Evolutionary conservation across 2,797 vertebrate species (phyloP), one percentile per base, ranked within the genome.

Genomic region (Phoeniculus purpureus): DNA sequence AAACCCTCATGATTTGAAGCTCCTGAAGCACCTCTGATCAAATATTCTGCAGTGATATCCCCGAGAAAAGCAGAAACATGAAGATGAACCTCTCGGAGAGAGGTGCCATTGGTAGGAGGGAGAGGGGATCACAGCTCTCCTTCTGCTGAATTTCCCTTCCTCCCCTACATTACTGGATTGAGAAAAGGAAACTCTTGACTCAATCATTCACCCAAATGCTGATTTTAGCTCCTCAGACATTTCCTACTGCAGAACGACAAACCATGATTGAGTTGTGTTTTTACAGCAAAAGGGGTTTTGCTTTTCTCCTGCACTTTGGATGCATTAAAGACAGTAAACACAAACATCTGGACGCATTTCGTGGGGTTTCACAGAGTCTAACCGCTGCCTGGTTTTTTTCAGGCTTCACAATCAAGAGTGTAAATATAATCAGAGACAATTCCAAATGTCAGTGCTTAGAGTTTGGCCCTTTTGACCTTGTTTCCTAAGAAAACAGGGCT

Each of bases 351-450:
- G 73, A n/a, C 17, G 4, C 25, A 40, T 20, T 55, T 59, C 79
- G 32, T 60, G 37, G 61, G 40, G 52, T 43, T 88, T 81, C 18
- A 1, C 71, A 45, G 31, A 29, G 10, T 31, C 59, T 27, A 31
- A 12, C 52, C 25, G 40, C 8, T 88, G 59, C 3, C 65, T 17
- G 61, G 25, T 32, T 64, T 67, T 25, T 16, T 48, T 58, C 55
- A 85, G 80, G 54, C 55, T 71, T 83, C 58, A 64, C 51, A 75
- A 60, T 62, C 45, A 34, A 15, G 55, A 87, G 26, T 54, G 25
- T 26, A 80, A 87, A 77, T 71, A 29, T 14, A 50, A 89, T n/a
- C 72, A 64, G 75, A 76, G 43, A 83, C 40, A 50, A 75, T 61
- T 72, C 29, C 10, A 50, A 40, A 37, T 25, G 48, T 27, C 37